Conservation (phyloP, 2,888 invertebrate genomes). For the Polymixis lichenea region DNA sequence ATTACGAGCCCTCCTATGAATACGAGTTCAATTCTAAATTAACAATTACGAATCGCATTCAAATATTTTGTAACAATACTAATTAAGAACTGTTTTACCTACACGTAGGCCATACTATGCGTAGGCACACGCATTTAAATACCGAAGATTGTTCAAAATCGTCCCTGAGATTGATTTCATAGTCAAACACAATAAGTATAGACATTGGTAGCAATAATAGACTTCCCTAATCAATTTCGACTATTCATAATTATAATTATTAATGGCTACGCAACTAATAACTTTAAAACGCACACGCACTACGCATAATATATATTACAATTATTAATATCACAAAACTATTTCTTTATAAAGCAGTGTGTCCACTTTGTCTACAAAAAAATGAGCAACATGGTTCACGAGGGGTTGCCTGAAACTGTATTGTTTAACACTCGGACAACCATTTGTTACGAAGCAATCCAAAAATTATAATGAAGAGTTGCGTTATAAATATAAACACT, state of each 20-base stretch:
- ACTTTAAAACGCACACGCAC: conserved; percentile 40
- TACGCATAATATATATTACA: conserved; percentile 10
- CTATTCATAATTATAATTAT: conserved; percentile 31
- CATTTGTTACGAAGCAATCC: neutral
- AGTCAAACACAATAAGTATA: conserved; percentile 27
- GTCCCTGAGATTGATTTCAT: conserved; percentile 27
- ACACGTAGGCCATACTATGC: neutral
- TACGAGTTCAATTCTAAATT: neutral
- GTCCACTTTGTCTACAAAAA: conserved; percentile 9
- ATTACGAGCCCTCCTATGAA: too few species aligned
- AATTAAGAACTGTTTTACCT: neutral
- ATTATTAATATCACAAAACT: conserved; percentile 26
- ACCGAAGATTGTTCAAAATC: conserved; percentile 29
- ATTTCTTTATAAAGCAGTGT: conserved; percentile 32
- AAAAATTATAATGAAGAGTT: neutral
- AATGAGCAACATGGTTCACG: neutral
- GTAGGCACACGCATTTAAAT: neutral
- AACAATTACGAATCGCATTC: neutral
- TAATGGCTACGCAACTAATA: conserved; percentile 45
- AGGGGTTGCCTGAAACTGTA: neutral
- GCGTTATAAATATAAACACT: neutral
- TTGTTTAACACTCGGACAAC: neutral
- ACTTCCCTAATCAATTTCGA: conserved; percentile 40
- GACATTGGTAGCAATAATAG: conserved; percentile 10
- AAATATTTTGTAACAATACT: neutral